phyloP scores from a whole-genome alignment of 1,140 invertebrate species.

The Orussus abietinus region DNA sequence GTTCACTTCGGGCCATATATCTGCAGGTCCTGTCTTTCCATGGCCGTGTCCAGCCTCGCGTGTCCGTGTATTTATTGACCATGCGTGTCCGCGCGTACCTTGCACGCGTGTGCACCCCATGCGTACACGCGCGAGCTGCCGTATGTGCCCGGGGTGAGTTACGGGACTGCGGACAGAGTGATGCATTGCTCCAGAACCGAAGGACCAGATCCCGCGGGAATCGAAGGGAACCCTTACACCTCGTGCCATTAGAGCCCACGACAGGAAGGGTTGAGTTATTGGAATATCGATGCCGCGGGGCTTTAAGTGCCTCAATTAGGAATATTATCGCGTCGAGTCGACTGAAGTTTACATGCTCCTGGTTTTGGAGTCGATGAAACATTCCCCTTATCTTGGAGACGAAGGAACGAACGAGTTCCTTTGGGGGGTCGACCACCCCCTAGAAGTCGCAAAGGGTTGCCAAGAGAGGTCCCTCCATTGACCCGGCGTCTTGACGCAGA shows the following conservation, averaged over 20 bases:
- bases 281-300: constrained; percentile 49
- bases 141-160: constrained; percentile 50
- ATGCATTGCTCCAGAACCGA: constrained; percentile 50
- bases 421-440: no score
- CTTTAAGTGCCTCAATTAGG: constrained; percentile 51
- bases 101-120: constrained; percentile 13
- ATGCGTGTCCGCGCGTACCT: constrained; percentile 29
- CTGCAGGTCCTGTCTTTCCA: constrained; percentile 37
- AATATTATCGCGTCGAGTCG: constrained; percentile 47
- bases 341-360: no score
- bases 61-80: constrained; percentile 43
- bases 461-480: no score
- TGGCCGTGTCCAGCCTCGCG: constrained; percentile 22
- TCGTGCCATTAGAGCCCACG: constrained; percentile 41
- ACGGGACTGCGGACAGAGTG: constrained; percentile 52
- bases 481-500: no score
- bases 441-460: no score
- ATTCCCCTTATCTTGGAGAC: no score
- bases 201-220: constrained; percentile 50
- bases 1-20: constrained; percentile 46
- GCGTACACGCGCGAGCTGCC: constrained; percentile 18
- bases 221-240: constrained; percentile 44
- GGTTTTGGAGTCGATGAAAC: no score
- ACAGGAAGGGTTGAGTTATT: constrained; percentile 47
- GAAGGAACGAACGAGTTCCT: no score